Percentiles rank a stretch among this genome's conserved stretches.
These are phyloP conservation scores for Lysandra coridon DNA, from an alignment of 2,888 invertebrate genomes.

Conservation along the genomic window DNA sequence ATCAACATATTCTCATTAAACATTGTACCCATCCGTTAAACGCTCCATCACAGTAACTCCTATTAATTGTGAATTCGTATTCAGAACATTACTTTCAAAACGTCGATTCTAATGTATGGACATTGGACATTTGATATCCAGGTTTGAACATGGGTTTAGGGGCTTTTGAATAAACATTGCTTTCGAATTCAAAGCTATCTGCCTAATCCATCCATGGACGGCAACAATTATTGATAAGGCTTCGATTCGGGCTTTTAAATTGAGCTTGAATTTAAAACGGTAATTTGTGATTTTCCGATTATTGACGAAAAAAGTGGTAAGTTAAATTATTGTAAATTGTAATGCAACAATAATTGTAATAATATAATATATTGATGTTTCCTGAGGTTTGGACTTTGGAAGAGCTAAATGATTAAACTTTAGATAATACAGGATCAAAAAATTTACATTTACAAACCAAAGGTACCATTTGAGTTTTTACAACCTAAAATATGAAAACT, in stretches of 20 bases:
- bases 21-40: neutral
- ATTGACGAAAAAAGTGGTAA: neutral
- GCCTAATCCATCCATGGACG: neutral
- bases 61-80: neutral
- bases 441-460: too few relatives aligned
- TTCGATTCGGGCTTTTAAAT: neutral
- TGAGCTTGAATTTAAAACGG: neutral
- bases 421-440: too few relatives aligned
- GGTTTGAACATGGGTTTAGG: neutral
- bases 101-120: conserved; percentile 8
- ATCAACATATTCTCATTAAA: neutral
- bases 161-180: neutral
- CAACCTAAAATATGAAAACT: too few relatives aligned
- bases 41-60: neutral
- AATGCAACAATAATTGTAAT: too few relatives aligned
- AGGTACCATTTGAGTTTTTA: too few relatives aligned
- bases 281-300: neutral
- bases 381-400: too few relatives aligned
- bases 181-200: neutral
- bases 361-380: too few relatives aligned
- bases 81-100: conserved; percentile 5
- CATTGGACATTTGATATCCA: neutral
- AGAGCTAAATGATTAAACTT: too few relatives aligned
- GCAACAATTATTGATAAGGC: neutral
- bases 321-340: too few relatives aligned